Base-by-base conservation (phyloP, 2,797 vertebrate species). In the Phrynocephalus guinanensis region DNA sequence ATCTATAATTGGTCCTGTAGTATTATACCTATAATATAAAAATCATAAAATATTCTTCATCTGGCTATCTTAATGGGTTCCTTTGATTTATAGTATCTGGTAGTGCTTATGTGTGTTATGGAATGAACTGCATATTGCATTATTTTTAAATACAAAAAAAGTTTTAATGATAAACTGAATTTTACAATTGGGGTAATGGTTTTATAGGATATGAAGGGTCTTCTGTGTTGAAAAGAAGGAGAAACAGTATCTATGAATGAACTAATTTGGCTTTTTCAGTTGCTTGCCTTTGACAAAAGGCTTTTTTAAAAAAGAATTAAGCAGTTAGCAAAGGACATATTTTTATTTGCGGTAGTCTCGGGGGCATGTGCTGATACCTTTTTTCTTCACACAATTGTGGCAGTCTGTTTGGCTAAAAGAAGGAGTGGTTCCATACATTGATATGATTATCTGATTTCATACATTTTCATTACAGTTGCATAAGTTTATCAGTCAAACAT, bases 341-440 rank as follows among this genome's bases (percentile, higher is more conserved):
- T 92, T 90, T 91, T 91, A 90, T 89, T 85, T 63, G 38, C 38
- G 38, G 38, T 44, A 91, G 86, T 90, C 91, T 76, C 18, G 86
- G 86, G 89, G 89, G 79, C 79, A 82, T 90, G 52, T 87, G 86
- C 90, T 89, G 92, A 77, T 95, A 91, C 87, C 88, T 94, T 91
- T 44, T 78, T 90, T 67, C 81, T 91, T 90, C 93, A 90, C 94
- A 92, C 90, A 93, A 93, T 93, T 92, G 91, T 88, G 77, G 82
- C 91, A 93, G 91, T 48, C 88, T 90, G 91, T 91, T 90, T 89
- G 90, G 84, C 90, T 85, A 66, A 90, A 91, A 93, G 76, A 82
- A 48, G 87, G 80, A 83, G 83, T 20, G 16, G 88, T 80, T 73
- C 71, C 85, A 94, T 83, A 92, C 91, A 84, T 76, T 80, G 87